Evolutionary conservation across 2,888 invertebrate species (phyloP), one percentile per base, ranked within the genome.

Genomic region (Phanerotoma sp.): DNA sequence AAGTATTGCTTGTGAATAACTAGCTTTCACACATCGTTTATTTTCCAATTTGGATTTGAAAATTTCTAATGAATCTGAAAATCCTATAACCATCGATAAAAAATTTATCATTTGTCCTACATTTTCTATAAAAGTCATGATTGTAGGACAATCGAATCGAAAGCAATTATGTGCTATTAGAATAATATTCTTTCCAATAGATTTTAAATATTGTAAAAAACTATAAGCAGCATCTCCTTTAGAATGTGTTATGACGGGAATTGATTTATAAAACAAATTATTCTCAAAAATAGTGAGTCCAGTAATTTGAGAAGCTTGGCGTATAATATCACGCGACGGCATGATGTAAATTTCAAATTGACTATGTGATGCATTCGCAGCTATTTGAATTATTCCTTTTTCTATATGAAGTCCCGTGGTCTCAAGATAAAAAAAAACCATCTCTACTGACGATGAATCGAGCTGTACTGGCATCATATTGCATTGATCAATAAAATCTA

Each of bases 401-500:
- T 18, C 13, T 45, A 25, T 16, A 30, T 32, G n/a, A 28, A 44
- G 16, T 44, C 44, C 44, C 5, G 44, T 44, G 4, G 44, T 44
- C 10, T 44, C 44, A 21, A 30, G 4, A 30, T 35, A 1, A 35
- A 35, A 35, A 16, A 35, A 35, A 35, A 35, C 35, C 9, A 35
- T 15, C 2, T n/a, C n/a, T n/a, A 13, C 9, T n/a, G 35, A 35
- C n/a, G 35, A 35, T 35, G n/a, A 35, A 35, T 35, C 15, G 6
- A 35, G n/a, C n/a, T n/a, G n/a, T n/a, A n/a, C n/a, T n/a, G n/a
- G n/a, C n/a, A n/a, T n/a, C n/a, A n/a, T n/a, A n/a, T n/a, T n/a
- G n/a, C n/a, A n/a, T n/a, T n/a, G n/a, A n/a, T 56, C 58, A 13
- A 58, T 37, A 42, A 58, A 58, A 50, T 58, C 50, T 9, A 53